Base-by-base conservation (phyloP, 37 sponge, comb jelly and placozoan species). In the Haliclona indistincta region DNA sequence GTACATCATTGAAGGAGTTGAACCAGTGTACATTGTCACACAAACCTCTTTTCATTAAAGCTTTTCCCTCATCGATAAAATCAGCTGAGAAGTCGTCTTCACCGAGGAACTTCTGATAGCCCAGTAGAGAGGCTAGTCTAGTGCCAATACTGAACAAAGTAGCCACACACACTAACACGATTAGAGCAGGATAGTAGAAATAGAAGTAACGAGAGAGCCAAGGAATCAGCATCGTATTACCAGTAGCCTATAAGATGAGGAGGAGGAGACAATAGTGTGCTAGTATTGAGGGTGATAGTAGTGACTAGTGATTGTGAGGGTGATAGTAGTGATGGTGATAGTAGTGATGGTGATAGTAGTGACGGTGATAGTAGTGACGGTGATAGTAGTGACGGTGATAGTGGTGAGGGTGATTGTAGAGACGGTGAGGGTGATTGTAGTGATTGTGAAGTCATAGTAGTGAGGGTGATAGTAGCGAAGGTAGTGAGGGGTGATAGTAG, bases 1-100 rank as follows among this genome's bases (percentile, higher is more conserved):
- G n/a, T 47, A 8, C 0, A 32, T 44, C 4, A 38, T 34, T 15
- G 23, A 26, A 29, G 29, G 33, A 39, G 3, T 17, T 28, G 17
- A 54, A 37, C 20, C 35, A 0, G 15, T 19, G 22, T 54, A 38
- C 75, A 38, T 38, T 1, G 43, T 26, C 64, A 40, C 19, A 63
- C 49, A n/a, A n/a, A 90, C 95, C 95, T 92, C 90, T 65, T 41
- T 78, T 93, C 71, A 93, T 82, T 29, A 90, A 82, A 20, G 88
- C 81, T 67, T 97, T 97, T 32, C 97, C 97, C 58, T 97, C 94
- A 54, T 89, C 88, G 28, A 97, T 87, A 47, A 75, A 93, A 44
- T 96, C 97, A 22, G 78, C 78, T 34, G 94, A 89, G 67, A 93
- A 90, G 38, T 87, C 94, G 42, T 97, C 97, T 61, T 93, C 94